Base-by-base conservation (phyloP, 2,888 invertebrate species). In the Aplocera efformata region DNA sequence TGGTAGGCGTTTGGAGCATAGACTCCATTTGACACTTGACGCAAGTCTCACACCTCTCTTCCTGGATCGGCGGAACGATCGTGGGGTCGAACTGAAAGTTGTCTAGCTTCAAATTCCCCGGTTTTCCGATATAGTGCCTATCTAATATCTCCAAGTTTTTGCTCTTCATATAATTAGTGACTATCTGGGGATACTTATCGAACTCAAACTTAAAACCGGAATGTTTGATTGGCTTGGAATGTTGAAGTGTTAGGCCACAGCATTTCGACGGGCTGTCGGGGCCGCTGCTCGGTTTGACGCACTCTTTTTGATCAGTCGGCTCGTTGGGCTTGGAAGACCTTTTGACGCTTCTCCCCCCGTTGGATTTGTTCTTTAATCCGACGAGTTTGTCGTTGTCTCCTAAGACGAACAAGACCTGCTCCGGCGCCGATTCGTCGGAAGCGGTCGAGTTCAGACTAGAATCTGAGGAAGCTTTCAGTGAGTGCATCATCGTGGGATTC, bases 201-300 rank as follows among this genome's bases (percentile, higher is more conserved):
- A 93, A 92, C 71, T 92, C 92, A 69, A 93, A 93, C 77, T 93
- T 93, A 72, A 92, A 91, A 62, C 92, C 92, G 72, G 92, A 91
- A 89, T 92, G 90, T 83, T 90, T 90, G 62, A 91, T 91, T 60
- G 88, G 84, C 70, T 88, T 89, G 86, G 88, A 89, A 89, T 89
- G 89, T 84, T 88, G 84, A 68, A 86, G 85, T 63, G 81, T 85
- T 68, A 84, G 85, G 48, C 72, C 73, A 73, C 86, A 88, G 74
- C 88, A 88, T 46, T 79, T 79, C 7, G 84, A 78, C 36, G 83
- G 78, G 58, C 78, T 81, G 26, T 75, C 76, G 11, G 72, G 43
- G 52, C 67, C 71, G 59, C 72, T 67, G 55, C 55, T 64, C 31
- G 63, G 61, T 43, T 68, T 67, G 41, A 60, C 58, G 54, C 72